Conservation (phyloP, 2,888 invertebrate species). For the Hirudinaria manillensis region DNA sequence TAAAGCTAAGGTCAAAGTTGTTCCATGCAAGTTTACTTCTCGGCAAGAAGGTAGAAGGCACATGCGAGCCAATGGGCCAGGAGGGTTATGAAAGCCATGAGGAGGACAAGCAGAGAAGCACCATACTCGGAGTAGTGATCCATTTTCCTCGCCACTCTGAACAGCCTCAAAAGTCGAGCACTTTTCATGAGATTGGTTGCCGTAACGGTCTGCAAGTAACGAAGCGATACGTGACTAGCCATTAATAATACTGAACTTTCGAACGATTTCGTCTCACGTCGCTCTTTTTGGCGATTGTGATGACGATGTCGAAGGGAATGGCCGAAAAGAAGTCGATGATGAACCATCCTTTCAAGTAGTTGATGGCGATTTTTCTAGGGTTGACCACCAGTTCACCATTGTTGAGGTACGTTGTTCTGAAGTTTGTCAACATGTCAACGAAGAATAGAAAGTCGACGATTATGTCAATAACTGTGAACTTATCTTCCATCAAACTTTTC, state of each 20-base stretch:
- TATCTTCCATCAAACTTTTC: slow-evolving; percentile 49
- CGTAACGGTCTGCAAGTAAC: slow-evolving; percentile 49
- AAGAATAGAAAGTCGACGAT: slow-evolving; percentile 55
- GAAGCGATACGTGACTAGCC: too few species aligned
- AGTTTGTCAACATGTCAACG: slow-evolving; percentile 54
- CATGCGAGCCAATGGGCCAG: slow-evolving; percentile 55
- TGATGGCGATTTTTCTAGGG: slow-evolving; percentile 52
- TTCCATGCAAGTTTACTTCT: not conserved
- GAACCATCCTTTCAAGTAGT: slow-evolving; percentile 73
- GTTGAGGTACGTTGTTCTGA: slow-evolving; percentile 53
- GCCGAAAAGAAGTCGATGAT: slow-evolving; percentile 95
- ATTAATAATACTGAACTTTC: too few species aligned
- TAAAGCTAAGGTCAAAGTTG: not conserved
- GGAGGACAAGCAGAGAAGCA: slow-evolving; percentile 51
- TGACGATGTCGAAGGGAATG: slow-evolving; percentile 91
- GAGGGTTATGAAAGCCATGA: slow-evolving; percentile 53
- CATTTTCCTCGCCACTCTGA: slow-evolving; percentile 52
- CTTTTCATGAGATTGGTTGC: slow-evolving; percentile 53
- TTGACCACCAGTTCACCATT: slow-evolving; percentile 53
- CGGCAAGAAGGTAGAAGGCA: slow-evolving; percentile 54
- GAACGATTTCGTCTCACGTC: slow-evolving; percentile 43
- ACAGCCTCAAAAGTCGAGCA: slow-evolving; percentile 50
- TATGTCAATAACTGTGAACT: slow-evolving; percentile 53
- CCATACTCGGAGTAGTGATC: slow-evolving; percentile 55
- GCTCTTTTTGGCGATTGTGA: slow-evolving; percentile 57